Percentiles rank a stretch among this genome's conserved stretches.
Evolutionary conservation across 2,888 invertebrate genomes (phyloP).

Genomic region (Pocota personata): DNA sequence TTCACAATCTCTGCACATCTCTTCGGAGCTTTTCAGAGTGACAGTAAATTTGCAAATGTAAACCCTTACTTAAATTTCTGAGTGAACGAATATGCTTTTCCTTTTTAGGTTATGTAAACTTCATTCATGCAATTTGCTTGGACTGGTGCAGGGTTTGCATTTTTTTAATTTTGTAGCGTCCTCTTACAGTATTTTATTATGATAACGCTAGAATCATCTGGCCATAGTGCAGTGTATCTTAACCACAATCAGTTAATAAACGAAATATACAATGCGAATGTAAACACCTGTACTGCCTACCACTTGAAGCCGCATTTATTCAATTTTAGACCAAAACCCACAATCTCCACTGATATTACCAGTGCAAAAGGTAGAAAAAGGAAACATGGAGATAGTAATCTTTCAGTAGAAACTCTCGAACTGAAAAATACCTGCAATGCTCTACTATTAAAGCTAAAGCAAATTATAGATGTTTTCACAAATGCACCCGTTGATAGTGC

Average conservation of each 20-base stretch:
- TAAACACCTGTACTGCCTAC: slow-evolving; percentile 33
- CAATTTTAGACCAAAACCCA: slow-evolving; percentile 73
- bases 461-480: background rate
- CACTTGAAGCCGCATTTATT: slow-evolving; percentile 77
- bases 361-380: slow-evolving; percentile 49
- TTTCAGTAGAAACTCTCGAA: background rate
- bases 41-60: too few species aligned
- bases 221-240: slow-evolving; percentile 75
- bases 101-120: too few species aligned
- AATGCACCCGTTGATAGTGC: background rate
- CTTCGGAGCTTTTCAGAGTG: too few species aligned
- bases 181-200: background rate
- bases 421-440: slow-evolving; percentile 1
- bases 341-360: background rate
- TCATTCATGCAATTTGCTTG: too few species aligned
- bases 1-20: too few species aligned
- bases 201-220: background rate
- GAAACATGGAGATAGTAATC: background rate
- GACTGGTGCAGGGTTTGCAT: too few species aligned
- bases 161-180: too few species aligned
- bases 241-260: slow-evolving; percentile 78
- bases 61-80: too few species aligned
- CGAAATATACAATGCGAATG: slow-evolving; percentile 68
- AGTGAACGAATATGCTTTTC: too few species aligned
- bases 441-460: slow-evolving; percentile 6